These are phyloP conservation scores for Rhinella marina DNA, from an alignment of 2,797 vertebrate species.

Conservation along the genomic window DNA sequence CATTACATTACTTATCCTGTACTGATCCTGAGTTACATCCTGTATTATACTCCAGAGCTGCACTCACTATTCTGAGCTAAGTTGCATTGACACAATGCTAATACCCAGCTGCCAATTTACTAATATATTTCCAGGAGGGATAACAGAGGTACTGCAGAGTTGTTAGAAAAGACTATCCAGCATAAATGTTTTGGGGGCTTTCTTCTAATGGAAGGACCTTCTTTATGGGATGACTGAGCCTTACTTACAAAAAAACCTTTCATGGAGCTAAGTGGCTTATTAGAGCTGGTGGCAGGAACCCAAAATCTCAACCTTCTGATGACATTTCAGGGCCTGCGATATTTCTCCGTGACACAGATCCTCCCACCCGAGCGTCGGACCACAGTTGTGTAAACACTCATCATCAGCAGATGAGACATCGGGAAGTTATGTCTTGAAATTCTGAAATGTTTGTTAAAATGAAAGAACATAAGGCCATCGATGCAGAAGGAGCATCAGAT, in stretches of 20 bases:
- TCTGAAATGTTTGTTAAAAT: constrained; percentile 24
- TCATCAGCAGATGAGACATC: not conserved
- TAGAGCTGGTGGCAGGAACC: not conserved
- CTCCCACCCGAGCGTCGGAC: not conserved
- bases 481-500: not conserved
- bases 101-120: no score
- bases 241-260: not conserved
- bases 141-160: not conserved
- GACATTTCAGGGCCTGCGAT: constrained; percentile 36
- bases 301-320: constrained; percentile 34
- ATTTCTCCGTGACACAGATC: constrained; percentile 50
- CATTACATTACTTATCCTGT: no score
- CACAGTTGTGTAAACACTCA: constrained; percentile 42
- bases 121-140: no score
- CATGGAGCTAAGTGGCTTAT: not conserved
- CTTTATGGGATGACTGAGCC: not conserved
- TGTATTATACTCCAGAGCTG: no score
- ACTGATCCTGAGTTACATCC: no score
- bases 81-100: no score
- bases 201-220: not conserved
- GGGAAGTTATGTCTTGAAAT: not conserved
- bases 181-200: no score
- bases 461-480: not conserved
- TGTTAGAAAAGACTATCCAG: not conserved
- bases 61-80: no score